These are phyloP conservation scores for Heptranchias perlo DNA, from an alignment of 2,113 vertebrate genomes.

Conservation along the genomic window DNA sequence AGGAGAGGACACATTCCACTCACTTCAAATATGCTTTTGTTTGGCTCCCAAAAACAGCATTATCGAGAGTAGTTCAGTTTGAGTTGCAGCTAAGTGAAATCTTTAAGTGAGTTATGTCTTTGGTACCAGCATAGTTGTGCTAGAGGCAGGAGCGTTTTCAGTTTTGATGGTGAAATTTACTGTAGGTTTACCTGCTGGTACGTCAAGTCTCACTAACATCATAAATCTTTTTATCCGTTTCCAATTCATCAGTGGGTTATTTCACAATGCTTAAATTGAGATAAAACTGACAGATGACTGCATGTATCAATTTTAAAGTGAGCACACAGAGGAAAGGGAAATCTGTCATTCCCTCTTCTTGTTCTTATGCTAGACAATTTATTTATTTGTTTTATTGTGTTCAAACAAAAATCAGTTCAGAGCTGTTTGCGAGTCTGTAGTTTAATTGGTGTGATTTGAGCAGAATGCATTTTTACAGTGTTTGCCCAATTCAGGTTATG, in stretches of 20 bases:
- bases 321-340: background rate
- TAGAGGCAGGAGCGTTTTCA: background rate
- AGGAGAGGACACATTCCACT: background rate
- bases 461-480: background rate
- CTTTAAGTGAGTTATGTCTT: background rate
- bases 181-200: slow-evolving; percentile 18
- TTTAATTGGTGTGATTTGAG: background rate
- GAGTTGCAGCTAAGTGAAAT: background rate
- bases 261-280: background rate
- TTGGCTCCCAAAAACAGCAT: background rate
- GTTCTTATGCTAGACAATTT: background rate
- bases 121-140: background rate
- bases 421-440: background rate
- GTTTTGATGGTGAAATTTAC: background rate
- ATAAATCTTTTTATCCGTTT: background rate
- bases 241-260: background rate
- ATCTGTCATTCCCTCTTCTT: background rate
- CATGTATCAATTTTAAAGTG: background rate
- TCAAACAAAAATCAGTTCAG: background rate
- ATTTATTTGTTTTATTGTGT: background rate
- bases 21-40: background rate
- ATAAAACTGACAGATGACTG: background rate
- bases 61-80: background rate
- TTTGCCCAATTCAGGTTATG: background rate
- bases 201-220: background rate